Percentiles rank a stretch among this genome's conserved stretches.
These are phyloP conservation scores for Phoeniculus purpureus DNA, from an alignment of 2,797 vertebrate species.

Conservation along the genomic window DNA sequence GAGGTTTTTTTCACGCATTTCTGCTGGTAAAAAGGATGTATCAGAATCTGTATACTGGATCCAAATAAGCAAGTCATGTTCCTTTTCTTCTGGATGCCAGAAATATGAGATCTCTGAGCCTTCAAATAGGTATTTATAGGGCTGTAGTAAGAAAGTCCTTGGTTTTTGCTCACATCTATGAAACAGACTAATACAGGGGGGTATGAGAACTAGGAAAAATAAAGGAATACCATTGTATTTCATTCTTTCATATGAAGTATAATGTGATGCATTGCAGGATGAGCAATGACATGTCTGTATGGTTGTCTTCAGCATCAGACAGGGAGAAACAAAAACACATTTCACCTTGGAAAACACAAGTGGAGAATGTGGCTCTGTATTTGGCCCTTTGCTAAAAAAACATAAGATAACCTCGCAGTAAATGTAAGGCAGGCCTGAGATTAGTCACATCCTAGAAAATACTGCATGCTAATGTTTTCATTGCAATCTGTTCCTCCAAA, in stretches of 20 bases:
- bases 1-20: neutral
- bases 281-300: neutral
- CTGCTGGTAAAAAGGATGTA: neutral
- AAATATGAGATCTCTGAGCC: neutral
- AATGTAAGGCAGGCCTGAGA: constrained; percentile 47
- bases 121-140: neutral
- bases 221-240: neutral
- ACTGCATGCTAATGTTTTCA: constrained; percentile 16
- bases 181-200: neutral
- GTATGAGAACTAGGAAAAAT: neutral
- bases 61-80: neutral
- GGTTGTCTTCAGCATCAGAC: neutral
- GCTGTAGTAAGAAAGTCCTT: neutral
- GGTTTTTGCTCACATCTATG: neutral
- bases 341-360: neutral
- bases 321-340: neutral
- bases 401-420: neutral
- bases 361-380: neutral
- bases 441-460: constrained; percentile 51
- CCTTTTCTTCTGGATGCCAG: neutral
- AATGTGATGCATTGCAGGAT: neutral
- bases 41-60: neutral
- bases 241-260: neutral
- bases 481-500: constrained; percentile 57
- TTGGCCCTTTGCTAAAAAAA: neutral